A percentile compares a stretch with the other conserved stretches of the same genome.
Conservation (phyloP, 2,797 vertebrate species). For the Bradypus variegatus region DNA sequence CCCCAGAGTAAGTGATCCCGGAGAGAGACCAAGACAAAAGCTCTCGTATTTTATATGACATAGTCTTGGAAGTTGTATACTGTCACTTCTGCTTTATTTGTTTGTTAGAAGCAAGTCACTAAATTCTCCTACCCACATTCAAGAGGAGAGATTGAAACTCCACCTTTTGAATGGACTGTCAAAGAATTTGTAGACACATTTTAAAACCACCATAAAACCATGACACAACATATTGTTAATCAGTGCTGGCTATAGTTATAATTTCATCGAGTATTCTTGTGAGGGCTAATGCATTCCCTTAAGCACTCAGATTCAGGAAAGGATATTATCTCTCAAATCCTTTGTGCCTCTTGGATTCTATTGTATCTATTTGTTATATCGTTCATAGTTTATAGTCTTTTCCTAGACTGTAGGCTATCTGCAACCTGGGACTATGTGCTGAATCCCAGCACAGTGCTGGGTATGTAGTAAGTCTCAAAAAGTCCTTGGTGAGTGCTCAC, state of each 20-base stretch:
- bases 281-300: background rate
- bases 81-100: background rate
- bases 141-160: background rate
- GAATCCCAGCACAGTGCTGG: background rate
- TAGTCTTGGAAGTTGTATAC: background rate
- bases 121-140: background rate
- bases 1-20: background rate
- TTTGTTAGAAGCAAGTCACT: background rate
- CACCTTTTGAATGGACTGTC: background rate
- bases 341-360: background rate
- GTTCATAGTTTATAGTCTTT: background rate
- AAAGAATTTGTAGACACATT: background rate
- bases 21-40: background rate
- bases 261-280: background rate
- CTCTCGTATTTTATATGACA: background rate
- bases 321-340: background rate
- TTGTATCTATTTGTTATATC: background rate
- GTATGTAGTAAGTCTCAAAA: background rate
- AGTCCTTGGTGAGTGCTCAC: no score
- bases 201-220: background rate
- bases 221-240: background rate
- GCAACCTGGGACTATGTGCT: background rate
- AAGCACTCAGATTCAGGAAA: background rate
- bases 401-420: background rate
- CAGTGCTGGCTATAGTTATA: fast-evolving